A percentile compares a stretch with the other conserved stretches of the same genome.
Conservation (phyloP, 2,113 vertebrate genomes). For the Canis aureus region DNA sequence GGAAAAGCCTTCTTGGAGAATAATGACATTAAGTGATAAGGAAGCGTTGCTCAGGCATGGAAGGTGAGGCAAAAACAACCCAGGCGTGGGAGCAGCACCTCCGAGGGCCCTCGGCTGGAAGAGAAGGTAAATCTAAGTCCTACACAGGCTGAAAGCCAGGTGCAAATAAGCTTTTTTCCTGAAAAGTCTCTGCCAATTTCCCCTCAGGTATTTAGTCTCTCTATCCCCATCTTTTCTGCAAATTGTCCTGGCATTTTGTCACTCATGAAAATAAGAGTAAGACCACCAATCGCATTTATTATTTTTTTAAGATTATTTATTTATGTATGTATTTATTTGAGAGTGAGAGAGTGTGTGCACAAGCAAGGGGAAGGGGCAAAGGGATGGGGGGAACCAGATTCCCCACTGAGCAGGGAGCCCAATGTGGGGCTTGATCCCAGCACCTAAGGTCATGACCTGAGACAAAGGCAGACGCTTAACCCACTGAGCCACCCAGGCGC, state of each 20-base stretch:
- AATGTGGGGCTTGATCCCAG: not conserved
- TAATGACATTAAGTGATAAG: not conserved
- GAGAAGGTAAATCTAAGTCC: not conserved
- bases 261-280: not conserved
- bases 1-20: not conserved
- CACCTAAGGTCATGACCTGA: not conserved
- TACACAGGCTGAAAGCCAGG: not conserved
- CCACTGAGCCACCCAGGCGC: not conserved
- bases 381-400: not conserved
- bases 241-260: not conserved
- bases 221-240: not conserved
- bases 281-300: not conserved
- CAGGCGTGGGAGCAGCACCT: rapidly evolving
- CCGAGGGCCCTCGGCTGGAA: not conserved
- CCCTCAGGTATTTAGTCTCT: not conserved
- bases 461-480: not conserved
- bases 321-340: not conserved
- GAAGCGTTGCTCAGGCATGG: too few relatives aligned
- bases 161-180: not conserved
- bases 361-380: not conserved
- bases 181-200: not conserved
- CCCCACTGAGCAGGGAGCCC: not conserved
- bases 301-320: not conserved
- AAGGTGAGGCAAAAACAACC: not conserved
- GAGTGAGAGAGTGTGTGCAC: not conserved